Evolutionary conservation across 2,888 invertebrate genomes (phyloP).

Genomic region (Chorisops tibialis): DNA sequence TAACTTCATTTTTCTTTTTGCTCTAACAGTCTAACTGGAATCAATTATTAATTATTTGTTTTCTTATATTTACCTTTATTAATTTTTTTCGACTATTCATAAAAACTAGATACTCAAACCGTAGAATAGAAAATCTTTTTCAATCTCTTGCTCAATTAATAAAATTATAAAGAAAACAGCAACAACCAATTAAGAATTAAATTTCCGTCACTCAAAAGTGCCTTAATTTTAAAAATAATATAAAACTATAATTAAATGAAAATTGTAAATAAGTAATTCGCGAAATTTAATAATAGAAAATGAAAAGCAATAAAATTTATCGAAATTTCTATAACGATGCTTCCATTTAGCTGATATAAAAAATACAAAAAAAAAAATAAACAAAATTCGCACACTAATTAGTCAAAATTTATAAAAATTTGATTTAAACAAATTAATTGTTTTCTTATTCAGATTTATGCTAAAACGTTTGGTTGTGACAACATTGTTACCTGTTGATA

Average conservation of each 20-base stretch:
- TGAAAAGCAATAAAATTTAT: constrained; percentile 17
- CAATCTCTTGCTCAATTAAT: no score
- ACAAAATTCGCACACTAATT: not conserved
- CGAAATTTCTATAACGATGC: constrained; percentile 14
- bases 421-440: not conserved
- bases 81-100: no score
- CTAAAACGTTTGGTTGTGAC: constrained; percentile 21
- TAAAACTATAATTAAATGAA: not conserved
- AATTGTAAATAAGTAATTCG: constrained; percentile 11
- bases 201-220: constrained; percentile 24
- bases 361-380: no score
- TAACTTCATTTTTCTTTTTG: no score
- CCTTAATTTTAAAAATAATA: constrained; percentile 6
- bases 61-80: no score
- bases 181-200: no score
- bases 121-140: no score
- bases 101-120: no score
- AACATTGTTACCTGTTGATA: constrained; percentile 3
- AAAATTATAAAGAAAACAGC: no score
- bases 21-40: no score
- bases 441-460: constrained; percentile 14
- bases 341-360: constrained; percentile 14
- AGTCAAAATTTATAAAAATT: not conserved
- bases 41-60: no score
- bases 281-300: constrained; percentile 1